Conservation (phyloP, 1,140 invertebrate genomes). For the Neocloeon triangulifer region DNA sequence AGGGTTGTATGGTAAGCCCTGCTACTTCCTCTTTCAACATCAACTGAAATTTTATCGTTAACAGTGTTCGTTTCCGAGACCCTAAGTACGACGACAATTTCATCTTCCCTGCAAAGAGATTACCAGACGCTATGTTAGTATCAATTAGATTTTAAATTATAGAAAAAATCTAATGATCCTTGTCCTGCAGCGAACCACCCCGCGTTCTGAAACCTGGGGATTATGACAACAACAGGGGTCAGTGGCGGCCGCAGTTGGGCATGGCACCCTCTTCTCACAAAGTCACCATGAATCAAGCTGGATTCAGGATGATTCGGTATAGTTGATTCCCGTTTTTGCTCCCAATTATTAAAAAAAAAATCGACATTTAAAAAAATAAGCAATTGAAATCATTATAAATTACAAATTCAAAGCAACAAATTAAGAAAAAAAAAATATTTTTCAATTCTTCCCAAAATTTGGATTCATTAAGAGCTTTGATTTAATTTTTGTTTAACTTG, state of each 20-base stretch:
- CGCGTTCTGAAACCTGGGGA: slow-evolving; percentile 60
- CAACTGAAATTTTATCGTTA: slow-evolving; percentile 15
- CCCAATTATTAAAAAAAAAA: too few species aligned
- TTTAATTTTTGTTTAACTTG: too few species aligned
- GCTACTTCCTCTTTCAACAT: neutral
- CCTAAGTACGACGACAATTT: slow-evolving; percentile 51
- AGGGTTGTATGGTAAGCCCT: slow-evolving; percentile 4
- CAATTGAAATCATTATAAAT: too few species aligned
- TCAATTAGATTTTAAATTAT: neutral
- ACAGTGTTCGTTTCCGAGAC: slow-evolving; percentile 56
- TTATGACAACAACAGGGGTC: slow-evolving; percentile 29
- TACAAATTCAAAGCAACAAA: too few species aligned
- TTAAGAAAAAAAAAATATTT: neutral
- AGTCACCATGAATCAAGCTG: slow-evolving; percentile 33
- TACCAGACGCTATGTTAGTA: slow-evolving; percentile 28
- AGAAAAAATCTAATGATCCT: too few species aligned
- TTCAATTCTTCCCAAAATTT: too few species aligned
- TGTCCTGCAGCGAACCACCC: slow-evolving; percentile 31
- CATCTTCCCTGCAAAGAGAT: slow-evolving; percentile 50
- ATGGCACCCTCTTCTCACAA: slow-evolving; percentile 35
- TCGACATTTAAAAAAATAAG: too few species aligned
- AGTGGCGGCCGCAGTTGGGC: slow-evolving; percentile 49
- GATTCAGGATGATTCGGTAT: slow-evolving; percentile 39
- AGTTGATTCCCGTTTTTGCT: too few species aligned
- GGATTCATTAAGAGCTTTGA: too few species aligned